These are phyloP conservation scores for Synergus laeviventris DNA, from an alignment of 2,888 invertebrate species.

Conservation along the genomic window DNA sequence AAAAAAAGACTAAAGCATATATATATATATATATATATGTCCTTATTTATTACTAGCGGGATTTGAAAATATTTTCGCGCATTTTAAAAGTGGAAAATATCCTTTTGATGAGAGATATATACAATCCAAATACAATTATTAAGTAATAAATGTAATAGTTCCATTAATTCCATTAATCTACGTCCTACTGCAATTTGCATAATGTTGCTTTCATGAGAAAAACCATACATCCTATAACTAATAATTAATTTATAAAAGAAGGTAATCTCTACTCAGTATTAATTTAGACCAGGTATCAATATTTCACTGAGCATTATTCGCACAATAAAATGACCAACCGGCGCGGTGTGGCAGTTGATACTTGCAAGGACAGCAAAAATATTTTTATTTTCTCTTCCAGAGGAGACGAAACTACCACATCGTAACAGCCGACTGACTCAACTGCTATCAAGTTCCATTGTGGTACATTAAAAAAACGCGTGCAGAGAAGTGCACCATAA, in stretches of 20 bases:
- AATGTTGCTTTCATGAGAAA: background rate
- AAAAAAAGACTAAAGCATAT: too few species aligned
- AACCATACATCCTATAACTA: background rate
- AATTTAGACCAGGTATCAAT: background rate
- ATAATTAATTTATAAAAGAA: too few species aligned
- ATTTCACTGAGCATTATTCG: background rate
- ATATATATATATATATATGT: too few species aligned
- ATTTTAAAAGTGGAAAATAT: too few species aligned
- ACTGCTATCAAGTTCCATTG: conserved; percentile 11
- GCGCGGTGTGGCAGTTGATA: background rate
- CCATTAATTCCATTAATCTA: too few species aligned
- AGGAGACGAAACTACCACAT: background rate
- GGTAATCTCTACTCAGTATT: too few species aligned
- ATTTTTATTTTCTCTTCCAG: background rate
- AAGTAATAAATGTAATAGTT: too few species aligned
- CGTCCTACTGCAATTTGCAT: too few species aligned
- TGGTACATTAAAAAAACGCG: conserved; percentile 10
- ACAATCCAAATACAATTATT: too few species aligned
- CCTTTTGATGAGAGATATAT: too few species aligned
- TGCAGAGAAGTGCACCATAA: background rate
- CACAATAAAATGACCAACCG: background rate
- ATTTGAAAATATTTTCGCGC: too few species aligned
- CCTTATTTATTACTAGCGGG: too few species aligned
- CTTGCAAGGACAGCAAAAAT: background rate
- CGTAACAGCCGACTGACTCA: background rate